phyloP scores from a whole-genome alignment of 2,113 vertebrate species.

The Colaptes auratus region DNA sequence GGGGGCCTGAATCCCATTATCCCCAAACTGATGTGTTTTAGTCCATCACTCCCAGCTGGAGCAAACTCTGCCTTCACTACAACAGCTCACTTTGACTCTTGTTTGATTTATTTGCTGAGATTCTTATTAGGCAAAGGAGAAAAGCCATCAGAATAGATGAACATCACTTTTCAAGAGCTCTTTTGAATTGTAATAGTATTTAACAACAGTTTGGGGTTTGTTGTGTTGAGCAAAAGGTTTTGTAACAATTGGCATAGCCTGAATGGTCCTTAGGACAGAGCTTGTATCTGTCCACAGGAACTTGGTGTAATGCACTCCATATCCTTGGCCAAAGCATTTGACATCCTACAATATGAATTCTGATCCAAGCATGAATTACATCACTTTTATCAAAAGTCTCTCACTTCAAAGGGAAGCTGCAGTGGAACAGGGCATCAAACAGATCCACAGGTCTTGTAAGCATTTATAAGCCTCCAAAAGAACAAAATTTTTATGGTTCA shows the following conservation, averaged over 20 bases:
- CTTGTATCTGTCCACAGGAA: neutral
- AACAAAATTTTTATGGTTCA: neutral
- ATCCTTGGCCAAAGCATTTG: neutral
- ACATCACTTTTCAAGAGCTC: neutral
- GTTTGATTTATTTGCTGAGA: neutral
- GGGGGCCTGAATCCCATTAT: neutral
- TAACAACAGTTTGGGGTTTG: neutral
- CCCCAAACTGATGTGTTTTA: accelerated
- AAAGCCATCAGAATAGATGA: neutral
- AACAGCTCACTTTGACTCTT: neutral
- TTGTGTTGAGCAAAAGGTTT: neutral
- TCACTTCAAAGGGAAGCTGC: slow-evolving; percentile 27
- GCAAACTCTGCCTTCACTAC: neutral
- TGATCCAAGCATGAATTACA: neutral
- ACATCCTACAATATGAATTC: neutral
- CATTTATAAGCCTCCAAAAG: slow-evolving; percentile 33
- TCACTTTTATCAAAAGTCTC: neutral
- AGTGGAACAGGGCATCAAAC: neutral
- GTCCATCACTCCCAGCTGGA: neutral
- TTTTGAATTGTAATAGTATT: neutral
- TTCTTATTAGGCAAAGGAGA: neutral
- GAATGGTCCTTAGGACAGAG: neutral
- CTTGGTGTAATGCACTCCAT: neutral
- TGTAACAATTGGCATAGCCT: neutral
- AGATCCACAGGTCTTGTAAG: neutral